Conservation (phyloP, 2,113 vertebrate genomes). For the Cololabis saira region DNA sequence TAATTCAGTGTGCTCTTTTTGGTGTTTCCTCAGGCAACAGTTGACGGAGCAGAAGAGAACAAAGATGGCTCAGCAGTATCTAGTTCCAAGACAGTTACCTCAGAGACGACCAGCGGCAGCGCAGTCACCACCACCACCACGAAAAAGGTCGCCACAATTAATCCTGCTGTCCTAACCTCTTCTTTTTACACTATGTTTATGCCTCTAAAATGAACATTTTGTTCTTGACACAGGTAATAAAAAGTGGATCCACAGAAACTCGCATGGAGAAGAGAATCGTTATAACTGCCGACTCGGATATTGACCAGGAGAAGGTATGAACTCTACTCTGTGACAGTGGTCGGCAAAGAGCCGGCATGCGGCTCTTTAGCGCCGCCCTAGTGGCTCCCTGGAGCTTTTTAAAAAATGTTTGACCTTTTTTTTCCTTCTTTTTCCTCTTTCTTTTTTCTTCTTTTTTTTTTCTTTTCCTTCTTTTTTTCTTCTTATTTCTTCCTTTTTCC, state of each 20-base stretch:
- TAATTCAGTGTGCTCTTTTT: slow-evolving; percentile 1
- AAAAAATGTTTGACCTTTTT: too few species aligned
- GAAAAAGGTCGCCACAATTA: slow-evolving; percentile 85
- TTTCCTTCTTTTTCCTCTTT: too few species aligned
- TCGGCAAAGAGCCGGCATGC: too few species aligned
- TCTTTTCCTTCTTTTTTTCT: too few species aligned
- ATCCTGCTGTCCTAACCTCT: background rate
- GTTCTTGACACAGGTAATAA: slow-evolving; percentile 84
- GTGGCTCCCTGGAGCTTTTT: too few species aligned
- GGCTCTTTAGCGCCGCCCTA: too few species aligned
- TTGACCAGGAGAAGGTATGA: slow-evolving; percentile 90
- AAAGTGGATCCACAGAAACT: slow-evolving; percentile 91
- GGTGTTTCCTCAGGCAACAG: slow-evolving; percentile 77
- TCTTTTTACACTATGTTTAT: background rate
- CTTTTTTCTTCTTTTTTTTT: too few species aligned
- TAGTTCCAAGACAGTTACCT: slow-evolving; percentile 87
- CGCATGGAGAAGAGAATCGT: slow-evolving; percentile 96
- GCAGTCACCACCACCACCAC: slow-evolving; percentile 90
- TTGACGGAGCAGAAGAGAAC: slow-evolving; percentile 84
- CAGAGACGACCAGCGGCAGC: slow-evolving; percentile 84
- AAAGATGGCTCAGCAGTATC: slow-evolving; percentile 81
- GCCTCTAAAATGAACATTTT: background rate
- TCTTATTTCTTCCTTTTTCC: too few species aligned
- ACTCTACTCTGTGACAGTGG: background rate
- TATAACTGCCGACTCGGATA: slow-evolving; percentile 90